Percentiles rank a stretch among this genome's conserved stretches.
phyloP scores from a whole-genome alignment of 2,113 vertebrate genomes.

The Gymnogyps californianus region DNA sequence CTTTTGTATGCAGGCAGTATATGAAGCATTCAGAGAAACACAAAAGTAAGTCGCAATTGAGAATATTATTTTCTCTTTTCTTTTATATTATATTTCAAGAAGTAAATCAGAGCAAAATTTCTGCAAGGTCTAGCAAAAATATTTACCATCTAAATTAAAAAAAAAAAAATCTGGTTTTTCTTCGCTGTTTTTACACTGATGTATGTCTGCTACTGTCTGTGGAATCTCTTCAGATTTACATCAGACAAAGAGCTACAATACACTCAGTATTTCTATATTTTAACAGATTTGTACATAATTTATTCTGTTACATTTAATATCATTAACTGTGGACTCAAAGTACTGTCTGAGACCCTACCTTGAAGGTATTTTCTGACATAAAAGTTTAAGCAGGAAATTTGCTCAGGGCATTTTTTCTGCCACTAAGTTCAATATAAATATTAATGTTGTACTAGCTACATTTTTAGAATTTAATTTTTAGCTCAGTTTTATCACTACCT shows the following conservation, averaged over 20 bases:
- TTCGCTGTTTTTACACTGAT: background rate
- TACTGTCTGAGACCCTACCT: slow-evolving; percentile 15
- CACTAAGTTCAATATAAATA: slow-evolving; percentile 57
- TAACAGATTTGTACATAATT: slow-evolving; percentile 14
- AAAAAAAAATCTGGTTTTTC: background rate
- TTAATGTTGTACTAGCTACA: slow-evolving; percentile 46
- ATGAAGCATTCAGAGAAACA: background rate
- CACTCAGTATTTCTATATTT: background rate
- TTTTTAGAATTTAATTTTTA: slow-evolving; percentile 58
- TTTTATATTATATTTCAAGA: background rate
- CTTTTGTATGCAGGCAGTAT: background rate
- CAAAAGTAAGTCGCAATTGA: background rate
- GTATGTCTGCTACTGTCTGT: background rate
- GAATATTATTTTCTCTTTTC: background rate
- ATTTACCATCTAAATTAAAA: background rate
- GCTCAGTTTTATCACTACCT: slow-evolving; percentile 15
- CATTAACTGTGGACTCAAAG: slow-evolving; percentile 15
- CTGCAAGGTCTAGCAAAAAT: background rate
- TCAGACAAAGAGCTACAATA: background rate
- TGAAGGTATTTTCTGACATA: slow-evolving; percentile 40
- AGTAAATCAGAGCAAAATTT: background rate
- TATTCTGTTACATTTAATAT: slow-evolving; percentile 33
- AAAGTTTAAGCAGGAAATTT: slow-evolving; percentile 39
- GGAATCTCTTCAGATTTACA: background rate
- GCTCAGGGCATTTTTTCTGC: slow-evolving; percentile 31